Evolutionary conservation across 2,113 vertebrate species (phyloP).

Genomic region (Cynopterus brachyotis): DNA sequence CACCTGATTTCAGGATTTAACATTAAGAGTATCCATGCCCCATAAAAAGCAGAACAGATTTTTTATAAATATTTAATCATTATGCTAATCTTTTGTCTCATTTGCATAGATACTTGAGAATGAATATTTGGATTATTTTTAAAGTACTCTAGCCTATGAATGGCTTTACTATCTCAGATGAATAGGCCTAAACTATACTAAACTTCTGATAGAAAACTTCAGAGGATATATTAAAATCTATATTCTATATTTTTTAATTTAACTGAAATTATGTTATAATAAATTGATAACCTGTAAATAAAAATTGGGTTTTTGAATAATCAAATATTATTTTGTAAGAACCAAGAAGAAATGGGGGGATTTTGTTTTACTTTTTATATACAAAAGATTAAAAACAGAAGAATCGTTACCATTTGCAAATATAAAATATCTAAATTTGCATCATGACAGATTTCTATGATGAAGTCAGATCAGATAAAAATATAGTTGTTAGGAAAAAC

Average conservation of each 20-base stretch:
- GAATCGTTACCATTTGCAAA: neutral
- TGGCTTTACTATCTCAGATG: neutral
- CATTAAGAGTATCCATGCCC: neutral
- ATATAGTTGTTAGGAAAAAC: neutral
- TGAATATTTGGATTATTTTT: neutral
- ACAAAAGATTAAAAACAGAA: neutral
- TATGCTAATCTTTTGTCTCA: neutral
- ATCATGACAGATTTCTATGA: neutral
- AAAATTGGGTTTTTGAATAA: neutral
- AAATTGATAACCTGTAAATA: neutral
- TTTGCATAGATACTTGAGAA: neutral
- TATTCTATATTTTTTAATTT: neutral
- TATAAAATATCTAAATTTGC: neutral
- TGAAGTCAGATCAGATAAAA: neutral
- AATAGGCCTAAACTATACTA: neutral
- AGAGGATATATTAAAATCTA: neutral
- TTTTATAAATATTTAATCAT: constrained; percentile 10
- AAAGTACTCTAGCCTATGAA: neutral
- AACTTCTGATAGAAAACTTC: neutral
- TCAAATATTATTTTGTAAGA: constrained; percentile 1
- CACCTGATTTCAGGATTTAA: neutral
- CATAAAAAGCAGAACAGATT: neutral
- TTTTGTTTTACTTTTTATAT: constrained; percentile 9
- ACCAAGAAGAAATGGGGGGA: neutral
- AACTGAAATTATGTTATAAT: neutral